phyloP scores from a whole-genome alignment of 2,113 vertebrate species.

The Nipponia nippon region DNA sequence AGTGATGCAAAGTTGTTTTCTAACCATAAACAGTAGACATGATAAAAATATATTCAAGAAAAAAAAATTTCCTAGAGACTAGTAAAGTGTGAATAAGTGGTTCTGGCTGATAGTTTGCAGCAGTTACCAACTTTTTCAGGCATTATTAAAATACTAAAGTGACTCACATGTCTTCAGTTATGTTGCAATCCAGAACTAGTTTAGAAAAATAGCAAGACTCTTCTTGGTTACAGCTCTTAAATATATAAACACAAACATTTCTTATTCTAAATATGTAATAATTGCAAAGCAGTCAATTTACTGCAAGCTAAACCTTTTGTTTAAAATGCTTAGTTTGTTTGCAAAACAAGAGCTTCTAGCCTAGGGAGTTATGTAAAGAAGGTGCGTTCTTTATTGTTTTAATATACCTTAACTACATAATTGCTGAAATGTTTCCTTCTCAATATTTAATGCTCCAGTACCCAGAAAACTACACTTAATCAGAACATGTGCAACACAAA shows the following conservation, averaged over 20 bases:
- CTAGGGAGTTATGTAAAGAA: background rate
- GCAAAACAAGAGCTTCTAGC: background rate
- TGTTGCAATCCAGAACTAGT: background rate
- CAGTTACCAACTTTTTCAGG: background rate
- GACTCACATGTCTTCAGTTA: background rate
- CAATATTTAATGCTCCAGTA: background rate
- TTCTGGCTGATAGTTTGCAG: background rate
- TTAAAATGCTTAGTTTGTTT: background rate
- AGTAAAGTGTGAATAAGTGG: background rate
- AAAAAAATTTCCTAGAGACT: background rate
- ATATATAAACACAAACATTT: background rate
- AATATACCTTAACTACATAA: background rate
- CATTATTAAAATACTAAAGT: background rate
- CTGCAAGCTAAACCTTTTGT: background rate
- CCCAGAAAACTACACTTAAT: background rate
- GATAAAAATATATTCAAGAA: background rate
- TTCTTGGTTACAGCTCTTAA: background rate
- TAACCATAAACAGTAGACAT: background rate
- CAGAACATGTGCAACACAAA: background rate
- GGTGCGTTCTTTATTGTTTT: background rate
- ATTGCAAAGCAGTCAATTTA: background rate
- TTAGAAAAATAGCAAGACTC: background rate
- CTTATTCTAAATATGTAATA: background rate
- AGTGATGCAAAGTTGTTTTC: background rate
- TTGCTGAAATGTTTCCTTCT: background rate